These are phyloP conservation scores for Phalacrocorax brasilianus DNA, from an alignment of 2,113 vertebrate species.

Conservation along the genomic window DNA sequence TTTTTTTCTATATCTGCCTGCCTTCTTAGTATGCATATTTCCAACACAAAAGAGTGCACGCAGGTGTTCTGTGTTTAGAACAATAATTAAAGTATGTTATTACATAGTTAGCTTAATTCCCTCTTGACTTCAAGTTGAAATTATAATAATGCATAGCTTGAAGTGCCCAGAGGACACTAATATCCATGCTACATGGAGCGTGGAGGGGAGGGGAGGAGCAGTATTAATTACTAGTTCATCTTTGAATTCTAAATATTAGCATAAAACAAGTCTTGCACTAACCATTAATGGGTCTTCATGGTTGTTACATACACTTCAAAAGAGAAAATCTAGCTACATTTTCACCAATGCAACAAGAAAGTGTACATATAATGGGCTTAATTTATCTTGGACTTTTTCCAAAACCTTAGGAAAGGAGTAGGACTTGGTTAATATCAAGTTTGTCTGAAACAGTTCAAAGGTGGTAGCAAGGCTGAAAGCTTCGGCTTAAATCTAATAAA, in stretches of 20 bases:
- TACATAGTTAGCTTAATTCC: conserved; percentile 82
- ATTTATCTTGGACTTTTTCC: conserved; percentile 56
- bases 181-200: conserved; percentile 15
- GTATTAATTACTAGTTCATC: conserved; percentile 56
- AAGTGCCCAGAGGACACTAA: conserved; percentile 56
- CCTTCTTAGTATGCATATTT: conserved; percentile 25
- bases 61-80: conserved; percentile 76
- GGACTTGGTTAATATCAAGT: conserved; percentile 27
- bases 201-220: not conserved
- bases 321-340: conserved; percentile 16
- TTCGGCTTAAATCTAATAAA: not conserved
- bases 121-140: conserved; percentile 83
- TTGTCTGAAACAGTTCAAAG: conserved; percentile 31
- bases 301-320: conserved; percentile 36
- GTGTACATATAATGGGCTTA: conserved; percentile 13
- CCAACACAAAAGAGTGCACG: conserved; percentile 61
- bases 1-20: not conserved
- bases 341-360: conserved; percentile 44
- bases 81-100: conserved; percentile 83
- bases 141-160: conserved; percentile 78
- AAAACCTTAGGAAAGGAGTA: not conserved
- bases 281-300: conserved; percentile 20
- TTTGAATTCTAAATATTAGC: conserved; percentile 59
- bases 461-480: conserved; percentile 9
- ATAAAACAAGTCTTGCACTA: conserved; percentile 30